These are phyloP conservation scores for Ursus arctos DNA, from an alignment of 2,113 vertebrate genomes.

Conservation along the genomic window DNA sequence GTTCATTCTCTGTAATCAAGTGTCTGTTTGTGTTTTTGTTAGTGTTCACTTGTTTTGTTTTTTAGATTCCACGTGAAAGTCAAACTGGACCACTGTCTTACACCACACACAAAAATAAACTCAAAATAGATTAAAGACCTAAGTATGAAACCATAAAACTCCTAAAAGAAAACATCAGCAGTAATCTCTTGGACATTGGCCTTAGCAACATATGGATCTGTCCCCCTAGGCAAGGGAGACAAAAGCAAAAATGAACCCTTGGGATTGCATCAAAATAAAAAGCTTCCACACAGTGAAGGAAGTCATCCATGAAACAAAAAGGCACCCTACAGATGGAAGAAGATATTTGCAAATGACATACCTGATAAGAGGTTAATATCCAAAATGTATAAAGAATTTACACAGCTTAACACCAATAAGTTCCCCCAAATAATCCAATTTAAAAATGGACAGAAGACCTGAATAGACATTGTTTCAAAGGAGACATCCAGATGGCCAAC, in stretches of 20 bases:
- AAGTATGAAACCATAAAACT: background rate
- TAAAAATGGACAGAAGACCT: background rate
- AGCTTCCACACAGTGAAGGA: background rate
- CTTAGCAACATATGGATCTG: background rate
- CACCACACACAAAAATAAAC: background rate
- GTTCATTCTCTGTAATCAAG: background rate
- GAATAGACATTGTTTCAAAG: background rate
- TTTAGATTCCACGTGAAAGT: background rate
- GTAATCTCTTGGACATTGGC: background rate
- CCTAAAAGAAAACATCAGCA: background rate
- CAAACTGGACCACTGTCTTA: background rate
- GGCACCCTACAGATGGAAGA: background rate
- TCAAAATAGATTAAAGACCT: background rate
- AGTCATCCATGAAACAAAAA: background rate
- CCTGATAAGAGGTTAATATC: background rate
- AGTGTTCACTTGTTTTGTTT: background rate
- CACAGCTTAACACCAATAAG: background rate
- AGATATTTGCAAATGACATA: background rate
- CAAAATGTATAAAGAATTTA: background rate
- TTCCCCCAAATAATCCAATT: background rate
- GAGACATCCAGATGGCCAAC: background rate
- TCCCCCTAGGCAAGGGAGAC: background rate
- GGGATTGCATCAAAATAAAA: background rate
- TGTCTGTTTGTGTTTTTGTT: background rate
- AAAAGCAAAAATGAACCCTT: background rate